Evolutionary conservation across 2,888 invertebrate species (phyloP).

Genomic region (Bombyx huttoni): DNA sequence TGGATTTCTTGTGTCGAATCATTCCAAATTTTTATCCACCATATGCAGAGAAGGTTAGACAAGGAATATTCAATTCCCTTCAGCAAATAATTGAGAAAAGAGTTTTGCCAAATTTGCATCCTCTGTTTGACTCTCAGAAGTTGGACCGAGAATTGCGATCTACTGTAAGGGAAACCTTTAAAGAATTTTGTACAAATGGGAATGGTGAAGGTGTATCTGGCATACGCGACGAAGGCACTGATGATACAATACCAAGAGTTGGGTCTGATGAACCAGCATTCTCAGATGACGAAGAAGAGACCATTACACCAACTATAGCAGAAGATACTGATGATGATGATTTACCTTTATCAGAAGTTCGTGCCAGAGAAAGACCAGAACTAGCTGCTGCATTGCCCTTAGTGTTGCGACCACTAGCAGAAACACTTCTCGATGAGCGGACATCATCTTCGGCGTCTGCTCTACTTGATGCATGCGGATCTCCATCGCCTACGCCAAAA

Average conservation of each 20-base stretch:
- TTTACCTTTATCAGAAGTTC: constrained; percentile 83
- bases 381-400: constrained; percentile 58
- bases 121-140: constrained; percentile 90
- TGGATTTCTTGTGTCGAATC: constrained; percentile 93
- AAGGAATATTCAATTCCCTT: constrained; percentile 86
- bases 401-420: constrained; percentile 53
- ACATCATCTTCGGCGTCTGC: constrained; percentile 46
- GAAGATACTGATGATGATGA: constrained; percentile 83
- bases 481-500: constrained; percentile 48
- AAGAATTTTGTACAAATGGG: constrained; percentile 84
- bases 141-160: constrained; percentile 86
- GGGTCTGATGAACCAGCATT: constrained; percentile 81
- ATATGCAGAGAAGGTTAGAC: constrained; percentile 82
- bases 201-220: constrained; percentile 67
- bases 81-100: constrained; percentile 92
- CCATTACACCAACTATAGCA: constrained; percentile 44
- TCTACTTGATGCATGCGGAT: constrained; percentile 43
- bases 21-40: constrained; percentile 89
- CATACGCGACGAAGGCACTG: constrained; percentile 52
- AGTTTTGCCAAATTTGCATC: constrained; percentile 88
- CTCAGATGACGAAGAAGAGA: constrained; percentile 88
- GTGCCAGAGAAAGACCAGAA: constrained; percentile 76
- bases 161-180: constrained; percentile 91
- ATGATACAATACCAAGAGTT: constrained; percentile 45
- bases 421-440: constrained; percentile 59